Percentiles rank a stretch among this genome's conserved stretches.
phyloP scores from a whole-genome alignment of 1,140 invertebrate species.

The Trypoxylus dichotomus region DNA sequence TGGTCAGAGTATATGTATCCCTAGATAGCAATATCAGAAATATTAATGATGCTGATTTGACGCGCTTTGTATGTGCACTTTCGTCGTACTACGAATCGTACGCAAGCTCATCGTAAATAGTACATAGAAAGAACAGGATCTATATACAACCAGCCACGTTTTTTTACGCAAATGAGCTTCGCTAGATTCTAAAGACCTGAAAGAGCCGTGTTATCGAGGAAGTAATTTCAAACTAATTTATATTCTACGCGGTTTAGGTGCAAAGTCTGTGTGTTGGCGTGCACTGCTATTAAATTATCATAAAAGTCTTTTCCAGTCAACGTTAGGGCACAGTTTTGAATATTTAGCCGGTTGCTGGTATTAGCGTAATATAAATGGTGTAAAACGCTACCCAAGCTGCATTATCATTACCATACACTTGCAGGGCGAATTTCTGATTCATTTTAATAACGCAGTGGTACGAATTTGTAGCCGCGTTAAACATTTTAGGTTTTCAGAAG shows the following conservation, averaged over 20 bases:
- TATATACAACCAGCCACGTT: background rate
- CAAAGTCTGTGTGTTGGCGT: constrained; percentile 1
- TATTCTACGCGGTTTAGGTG: constrained; percentile 19
- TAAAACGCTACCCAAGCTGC: background rate
- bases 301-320: background rate
- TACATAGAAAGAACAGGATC: background rate
- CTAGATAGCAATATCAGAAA: background rate
- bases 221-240: constrained; percentile 20
- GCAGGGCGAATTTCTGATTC: background rate
- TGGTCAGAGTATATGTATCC: background rate
- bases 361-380: background rate
- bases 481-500: background rate
- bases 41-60: constrained; percentile 7
- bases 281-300: constrained; percentile 13
- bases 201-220: background rate
- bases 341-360: background rate
- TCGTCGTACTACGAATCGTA: background rate
- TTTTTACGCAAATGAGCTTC: background rate
- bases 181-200: background rate
- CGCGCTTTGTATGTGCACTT: background rate
- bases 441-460: background rate
- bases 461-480: background rate
- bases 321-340: background rate
- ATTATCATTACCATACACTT: background rate
- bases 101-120: background rate